Percentiles rank a stretch among this genome's conserved stretches.
Evolutionary conservation across 2,797 vertebrate genomes (phyloP).

Genomic region (Nannoperca obscura): DNA sequence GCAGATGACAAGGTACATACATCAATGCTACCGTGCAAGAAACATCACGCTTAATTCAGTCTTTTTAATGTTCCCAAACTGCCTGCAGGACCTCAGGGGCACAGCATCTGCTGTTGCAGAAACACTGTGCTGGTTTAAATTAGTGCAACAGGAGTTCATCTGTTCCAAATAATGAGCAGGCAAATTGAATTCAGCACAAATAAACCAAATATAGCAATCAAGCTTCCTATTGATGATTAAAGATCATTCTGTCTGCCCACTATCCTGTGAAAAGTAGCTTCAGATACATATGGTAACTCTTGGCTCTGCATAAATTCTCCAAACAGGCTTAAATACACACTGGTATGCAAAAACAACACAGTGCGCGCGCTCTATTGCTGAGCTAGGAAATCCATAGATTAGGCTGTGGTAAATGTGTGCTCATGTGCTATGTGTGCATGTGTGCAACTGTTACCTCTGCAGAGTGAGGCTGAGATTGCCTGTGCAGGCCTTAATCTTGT

Average conservation of each 20-base stretch:
- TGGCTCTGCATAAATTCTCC: neutral
- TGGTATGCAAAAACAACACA: conserved; percentile 12
- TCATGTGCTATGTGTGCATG: conserved; percentile 9
- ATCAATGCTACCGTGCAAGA: neutral
- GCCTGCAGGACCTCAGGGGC: neutral
- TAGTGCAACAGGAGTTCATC: conserved; percentile 19
- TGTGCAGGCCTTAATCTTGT: conserved; percentile 97
- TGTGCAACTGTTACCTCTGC: conserved; percentile 88
- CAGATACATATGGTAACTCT: neutral
- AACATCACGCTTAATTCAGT: conserved; percentile 16
- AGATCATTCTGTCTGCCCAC: neutral
- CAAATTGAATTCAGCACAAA: conserved; percentile 33
- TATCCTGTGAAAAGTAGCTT: conserved; percentile 7
- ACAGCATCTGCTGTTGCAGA: conserved; percentile 10
- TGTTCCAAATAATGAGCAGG: conserved; percentile 43
- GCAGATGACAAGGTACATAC: conserved; percentile 8
- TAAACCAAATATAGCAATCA: conserved; percentile 6
- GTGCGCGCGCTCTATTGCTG: neutral
- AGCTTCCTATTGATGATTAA: neutral
- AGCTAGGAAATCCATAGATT: conserved; percentile 18
- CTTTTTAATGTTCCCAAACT: conserved; percentile 10
- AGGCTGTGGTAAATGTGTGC: conserved; percentile 3
- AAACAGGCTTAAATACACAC: conserved; percentile 35
- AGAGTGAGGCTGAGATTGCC: conserved; percentile 92
- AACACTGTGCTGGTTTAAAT: conserved; percentile 35